Percentiles rank a stretch among this genome's conserved stretches.
phyloP scores from a whole-genome alignment of 1,140 invertebrate species.

The Coelopa frigida region DNA sequence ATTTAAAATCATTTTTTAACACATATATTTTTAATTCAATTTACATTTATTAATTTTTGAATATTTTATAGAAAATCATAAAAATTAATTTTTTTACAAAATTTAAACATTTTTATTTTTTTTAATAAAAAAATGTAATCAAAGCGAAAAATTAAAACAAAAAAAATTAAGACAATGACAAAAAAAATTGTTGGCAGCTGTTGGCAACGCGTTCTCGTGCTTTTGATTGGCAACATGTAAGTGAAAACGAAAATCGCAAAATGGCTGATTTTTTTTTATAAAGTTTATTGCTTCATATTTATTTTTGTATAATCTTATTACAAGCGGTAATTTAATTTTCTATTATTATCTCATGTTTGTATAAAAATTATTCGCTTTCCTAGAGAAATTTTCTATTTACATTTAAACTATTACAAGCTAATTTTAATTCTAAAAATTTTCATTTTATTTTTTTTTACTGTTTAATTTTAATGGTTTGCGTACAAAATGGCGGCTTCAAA shows the following conservation, averaged over 20 bases:
- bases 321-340: not conserved
- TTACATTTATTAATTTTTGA: not conserved
- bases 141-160: slow-evolving; percentile 1
- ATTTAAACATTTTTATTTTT: slow-evolving; percentile 3
- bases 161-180: slow-evolving; percentile 3
- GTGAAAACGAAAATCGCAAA: too few relatives aligned
- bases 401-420: slow-evolving; percentile 3
- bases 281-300: not conserved
- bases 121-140: too few relatives aligned
- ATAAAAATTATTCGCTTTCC: slow-evolving; percentile 1
- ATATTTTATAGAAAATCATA: slow-evolving; percentile 6
- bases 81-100: slow-evolving; percentile 4
- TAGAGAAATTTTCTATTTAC: slow-evolving; percentile 9
- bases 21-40: not conserved
- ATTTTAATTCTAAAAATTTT: slow-evolving; percentile 1
- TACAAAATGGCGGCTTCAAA: slow-evolving; percentile 2
- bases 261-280: not conserved
- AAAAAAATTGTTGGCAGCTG: not conserved
- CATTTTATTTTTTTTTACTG: not conserved
- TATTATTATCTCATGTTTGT: slow-evolving; percentile 4
- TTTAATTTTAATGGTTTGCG: not conserved
- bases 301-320: not conserved
- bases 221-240: too few relatives aligned
- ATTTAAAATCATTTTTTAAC: slow-evolving; percentile 7
- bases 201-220: too few relatives aligned